phyloP scores from a whole-genome alignment of 2,113 vertebrate species.

The Orthonyx spaldingii region DNA sequence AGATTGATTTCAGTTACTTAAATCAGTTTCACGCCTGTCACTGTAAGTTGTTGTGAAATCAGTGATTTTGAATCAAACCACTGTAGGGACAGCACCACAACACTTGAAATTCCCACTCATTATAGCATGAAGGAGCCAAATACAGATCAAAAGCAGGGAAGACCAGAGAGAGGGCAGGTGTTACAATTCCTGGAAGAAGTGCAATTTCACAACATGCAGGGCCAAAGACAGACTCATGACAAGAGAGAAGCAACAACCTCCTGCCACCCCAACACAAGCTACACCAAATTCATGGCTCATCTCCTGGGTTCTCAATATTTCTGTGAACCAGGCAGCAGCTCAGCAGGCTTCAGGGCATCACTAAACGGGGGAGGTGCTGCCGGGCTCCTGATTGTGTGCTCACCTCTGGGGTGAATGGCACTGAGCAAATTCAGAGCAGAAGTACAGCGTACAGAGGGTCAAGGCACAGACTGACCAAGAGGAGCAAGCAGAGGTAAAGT shows the following conservation, averaged over 20 bases:
- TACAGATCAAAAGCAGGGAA: not conserved
- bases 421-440: not conserved
- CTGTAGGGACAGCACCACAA: not conserved
- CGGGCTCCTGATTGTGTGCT: fast-evolving
- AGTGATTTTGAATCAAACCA: not conserved
- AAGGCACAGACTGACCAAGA: not conserved
- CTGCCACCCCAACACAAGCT: not conserved
- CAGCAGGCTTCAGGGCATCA: not conserved
- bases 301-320: not conserved
- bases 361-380: fast-evolving
- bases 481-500: not conserved
- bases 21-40: not conserved
- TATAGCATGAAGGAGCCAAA: not conserved
- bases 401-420: not conserved
- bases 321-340: not conserved
- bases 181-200: not conserved
- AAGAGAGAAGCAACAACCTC: not conserved
- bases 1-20: not conserved
- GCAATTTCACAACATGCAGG: fast-evolving
- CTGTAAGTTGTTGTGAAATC: not conserved
- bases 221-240: not conserved
- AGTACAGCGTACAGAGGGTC: not conserved
- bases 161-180: not conserved
- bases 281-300: not conserved
- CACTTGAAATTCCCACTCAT: not conserved